These are phyloP conservation scores for Asbolus verrucosus DNA, from an alignment of 1,140 invertebrate genomes.

Conservation along the genomic window DNA sequence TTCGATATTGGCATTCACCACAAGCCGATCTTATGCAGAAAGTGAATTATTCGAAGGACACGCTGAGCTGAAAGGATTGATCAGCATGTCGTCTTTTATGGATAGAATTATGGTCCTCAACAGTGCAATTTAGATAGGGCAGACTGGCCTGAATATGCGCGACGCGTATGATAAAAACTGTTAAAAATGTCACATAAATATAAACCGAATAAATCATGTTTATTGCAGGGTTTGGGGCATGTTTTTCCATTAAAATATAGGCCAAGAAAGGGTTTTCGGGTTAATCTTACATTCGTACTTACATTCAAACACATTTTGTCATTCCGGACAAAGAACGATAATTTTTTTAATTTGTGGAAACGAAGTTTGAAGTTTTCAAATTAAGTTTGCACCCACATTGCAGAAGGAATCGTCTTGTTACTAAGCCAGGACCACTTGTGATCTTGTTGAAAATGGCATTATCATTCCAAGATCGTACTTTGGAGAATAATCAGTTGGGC, in stretches of 20 bases:
- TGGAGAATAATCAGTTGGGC: background rate
- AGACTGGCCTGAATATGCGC: background rate
- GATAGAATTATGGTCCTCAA: background rate
- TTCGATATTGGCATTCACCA: constrained; percentile 30
- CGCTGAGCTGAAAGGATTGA: constrained; percentile 22
- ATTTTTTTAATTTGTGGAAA: background rate
- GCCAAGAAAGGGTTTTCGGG: background rate
- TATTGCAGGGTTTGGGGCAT: constrained; percentile 6
- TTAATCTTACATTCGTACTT: background rate
- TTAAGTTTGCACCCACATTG: background rate
- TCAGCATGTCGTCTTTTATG: background rate
- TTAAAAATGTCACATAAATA: constrained; percentile 30
- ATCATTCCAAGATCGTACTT: constrained; percentile 16
- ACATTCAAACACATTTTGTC: too few species aligned
- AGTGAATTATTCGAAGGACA: constrained; percentile 29
- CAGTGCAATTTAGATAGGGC: background rate
- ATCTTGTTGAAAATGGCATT: constrained; percentile 20
- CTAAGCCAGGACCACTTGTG: background rate
- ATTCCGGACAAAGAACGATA: background rate
- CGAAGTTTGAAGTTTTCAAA: constrained; percentile 1
- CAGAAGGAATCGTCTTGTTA: background rate
- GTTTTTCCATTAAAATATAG: constrained; percentile 18
- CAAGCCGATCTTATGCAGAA: constrained; percentile 14
- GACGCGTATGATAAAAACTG: constrained; percentile 23
- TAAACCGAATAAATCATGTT: constrained; percentile 25